Evolutionary conservation across 2,888 invertebrate genomes (phyloP), one percentile per base, ranked within the genome.

Genomic region (Drosophila recens): DNA sequence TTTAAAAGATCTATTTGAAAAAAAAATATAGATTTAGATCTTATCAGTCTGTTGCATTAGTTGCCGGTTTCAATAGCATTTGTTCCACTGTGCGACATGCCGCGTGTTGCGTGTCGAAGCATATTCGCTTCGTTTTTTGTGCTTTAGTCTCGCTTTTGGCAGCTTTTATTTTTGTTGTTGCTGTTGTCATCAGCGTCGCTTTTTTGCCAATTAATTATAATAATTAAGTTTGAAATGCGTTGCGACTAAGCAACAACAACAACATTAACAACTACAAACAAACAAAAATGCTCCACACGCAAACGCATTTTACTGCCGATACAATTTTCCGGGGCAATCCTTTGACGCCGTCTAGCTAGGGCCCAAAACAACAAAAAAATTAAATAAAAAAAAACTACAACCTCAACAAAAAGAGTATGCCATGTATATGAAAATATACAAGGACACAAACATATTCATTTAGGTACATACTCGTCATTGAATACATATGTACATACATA

Each of bases 211-310:
- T 81, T 81, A 81, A 81, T 83, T 83, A 89, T 87, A 84, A 83
- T 83, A 83, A 83, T 83, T 89, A 89, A 83, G 83, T 83, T 89
- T 82, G 83, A 82, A 82, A 82, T 82, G 89, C 89, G 80, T 86
- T 82, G 80, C 87, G 82, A 72, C 89, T 75, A 72, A 79, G 77
- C 87, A 88, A 82, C 86, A 61, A 66, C 49, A 64, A 67, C 53
- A 57, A 61, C 30, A 53, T 27, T 45, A 49, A 15, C 42, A 56
- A 73, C 36, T 20, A 67, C 51, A 54, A 45, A 58, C 46, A 51
- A 30, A 56, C 42, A 67, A 61, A 61, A 53, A 52, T 61, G 38
- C 73, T 75, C 11, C 58, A 85, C 88, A 82, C 82, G 88, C 88
- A 75, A 82, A 82, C 82, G 76, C 82, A 82, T 75, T 82, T 86